Base-by-base conservation (phyloP, 1,140 invertebrate genomes). In the Akabosia matsudoensis region DNA sequence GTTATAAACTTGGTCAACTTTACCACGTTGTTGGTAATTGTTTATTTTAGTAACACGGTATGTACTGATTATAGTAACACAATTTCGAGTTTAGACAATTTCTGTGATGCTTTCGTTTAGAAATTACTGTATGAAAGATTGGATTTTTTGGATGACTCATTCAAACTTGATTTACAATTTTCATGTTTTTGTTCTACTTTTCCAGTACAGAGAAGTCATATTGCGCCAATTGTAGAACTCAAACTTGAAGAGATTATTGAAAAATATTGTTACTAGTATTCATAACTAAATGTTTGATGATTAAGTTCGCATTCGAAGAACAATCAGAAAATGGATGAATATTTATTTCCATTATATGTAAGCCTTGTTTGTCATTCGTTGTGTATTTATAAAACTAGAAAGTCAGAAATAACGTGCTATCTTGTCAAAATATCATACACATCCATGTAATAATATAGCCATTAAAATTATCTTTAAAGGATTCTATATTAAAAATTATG, bases 101-200 rank as follows among this genome's bases (percentile, higher is more conserved):
- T 67, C 61, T 67, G 61, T 67, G 61, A 67, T 67, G 61, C 28
- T 67, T 56, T 67, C 28, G 24, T 67, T 45, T 45, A 45, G 37
- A n/a, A n/a, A n/a, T n/a, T n/a, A n/a, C n/a, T n/a, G n/a, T n/a
- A n/a, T n/a, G n/a, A n/a, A n/a, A n/a, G n/a, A n/a, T n/a, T n/a
- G n/a, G n/a, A n/a, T n/a, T n/a, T n/a, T n/a, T n/a, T n/a, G n/a
- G n/a, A n/a, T n/a, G n/a, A n/a, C n/a, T n/a, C n/a, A n/a, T n/a
- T n/a, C n/a, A n/a, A n/a, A n/a, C n/a, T n/a, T n/a, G n/a, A n/a
- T n/a, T n/a, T n/a, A n/a, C n/a, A n/a, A n/a, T n/a, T n/a, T n/a
- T n/a, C n/a, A n/a, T n/a, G n/a, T n/a, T n/a, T n/a, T n/a, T n/a
- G n/a, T 45, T 45, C 37, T 45, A 10, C 18, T 45, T 45, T 45